Evolutionary conservation across 2,888 invertebrate species (phyloP).

Genomic region (Idaea aversata): DNA sequence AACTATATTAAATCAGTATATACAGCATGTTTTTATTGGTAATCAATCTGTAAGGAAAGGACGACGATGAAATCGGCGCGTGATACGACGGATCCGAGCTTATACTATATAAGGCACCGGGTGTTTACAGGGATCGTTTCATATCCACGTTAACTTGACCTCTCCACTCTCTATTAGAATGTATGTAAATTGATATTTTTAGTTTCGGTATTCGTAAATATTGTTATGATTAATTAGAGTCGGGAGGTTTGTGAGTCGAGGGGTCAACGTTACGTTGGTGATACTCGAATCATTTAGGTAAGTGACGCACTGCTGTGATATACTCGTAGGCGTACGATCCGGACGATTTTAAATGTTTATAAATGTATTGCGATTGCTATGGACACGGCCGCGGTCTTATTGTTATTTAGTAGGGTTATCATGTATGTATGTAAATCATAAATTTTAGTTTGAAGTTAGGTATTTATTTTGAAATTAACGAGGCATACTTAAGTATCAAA

Average conservation of each 20-base stretch:
- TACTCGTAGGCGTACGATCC: constrained; percentile 56
- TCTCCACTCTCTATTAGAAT: constrained; percentile 1
- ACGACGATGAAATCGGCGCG: constrained; percentile 8
- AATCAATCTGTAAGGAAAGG: not conserved
- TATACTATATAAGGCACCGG: constrained; percentile 50
- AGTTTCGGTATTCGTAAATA: not conserved
- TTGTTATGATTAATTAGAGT: too few relatives aligned
- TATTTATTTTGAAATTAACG: not conserved
- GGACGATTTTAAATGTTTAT: constrained; percentile 44
- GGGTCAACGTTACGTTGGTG: constrained; percentile 31
- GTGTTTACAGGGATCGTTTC: constrained; percentile 66
- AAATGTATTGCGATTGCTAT: constrained; percentile 31
- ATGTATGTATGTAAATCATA: constrained; percentile 13
- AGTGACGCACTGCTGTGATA: constrained; percentile 72
- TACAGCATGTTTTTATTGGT: not conserved
- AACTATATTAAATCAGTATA: not conserved
- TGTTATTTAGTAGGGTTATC: constrained; percentile 33
- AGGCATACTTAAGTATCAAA: not conserved
- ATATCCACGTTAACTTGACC: constrained; percentile 23
- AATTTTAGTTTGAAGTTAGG: constrained; percentile 8
- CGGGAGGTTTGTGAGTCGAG: not conserved
- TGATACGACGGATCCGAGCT: constrained; percentile 18
- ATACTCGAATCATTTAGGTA: constrained; percentile 63
- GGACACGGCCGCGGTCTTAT: constrained; percentile 34
- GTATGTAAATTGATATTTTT: constrained; percentile 1